These are phyloP conservation scores for Ctenomys sociabilis DNA, from an alignment of 2,113 vertebrate species.

Conservation along the genomic window DNA sequence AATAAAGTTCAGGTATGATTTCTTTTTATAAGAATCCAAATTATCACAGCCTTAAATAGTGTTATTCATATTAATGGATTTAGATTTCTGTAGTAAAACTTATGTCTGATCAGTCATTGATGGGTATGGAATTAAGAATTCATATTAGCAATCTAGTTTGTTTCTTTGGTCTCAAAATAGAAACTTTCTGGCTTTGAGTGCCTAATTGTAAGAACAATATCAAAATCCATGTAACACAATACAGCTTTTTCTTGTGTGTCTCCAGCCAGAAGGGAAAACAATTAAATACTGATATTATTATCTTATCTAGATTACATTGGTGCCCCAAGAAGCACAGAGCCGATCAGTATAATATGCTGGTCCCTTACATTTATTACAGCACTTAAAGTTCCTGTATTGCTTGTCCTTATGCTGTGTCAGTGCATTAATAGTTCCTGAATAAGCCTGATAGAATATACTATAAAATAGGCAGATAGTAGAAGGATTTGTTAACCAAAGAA, in stretches of 20 bases:
- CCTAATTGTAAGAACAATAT: slow-evolving; percentile 4
- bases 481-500: not conserved
- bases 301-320: slow-evolving; percentile 11
- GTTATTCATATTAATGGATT: not conserved
- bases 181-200: not conserved
- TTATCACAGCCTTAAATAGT: slow-evolving; percentile 45
- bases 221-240: not conserved
- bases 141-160: slow-evolving; percentile 11
- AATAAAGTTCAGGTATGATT: slow-evolving; percentile 36
- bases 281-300: not conserved
- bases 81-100: slow-evolving; percentile 38
- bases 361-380: not conserved
- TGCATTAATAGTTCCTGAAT: not conserved
- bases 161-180: not conserved
- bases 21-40: slow-evolving; percentile 55
- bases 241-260: not conserved
- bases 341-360: not conserved
- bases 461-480: not conserved
- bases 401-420: not conserved
- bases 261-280: not conserved
- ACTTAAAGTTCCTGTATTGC: not conserved
- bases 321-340: not conserved
- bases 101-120: not conserved
- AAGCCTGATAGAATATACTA: not conserved
- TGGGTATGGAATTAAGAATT: slow-evolving; percentile 33